phyloP scores from a whole-genome alignment of 2,113 vertebrate genomes.

The Clupea harengus region DNA sequence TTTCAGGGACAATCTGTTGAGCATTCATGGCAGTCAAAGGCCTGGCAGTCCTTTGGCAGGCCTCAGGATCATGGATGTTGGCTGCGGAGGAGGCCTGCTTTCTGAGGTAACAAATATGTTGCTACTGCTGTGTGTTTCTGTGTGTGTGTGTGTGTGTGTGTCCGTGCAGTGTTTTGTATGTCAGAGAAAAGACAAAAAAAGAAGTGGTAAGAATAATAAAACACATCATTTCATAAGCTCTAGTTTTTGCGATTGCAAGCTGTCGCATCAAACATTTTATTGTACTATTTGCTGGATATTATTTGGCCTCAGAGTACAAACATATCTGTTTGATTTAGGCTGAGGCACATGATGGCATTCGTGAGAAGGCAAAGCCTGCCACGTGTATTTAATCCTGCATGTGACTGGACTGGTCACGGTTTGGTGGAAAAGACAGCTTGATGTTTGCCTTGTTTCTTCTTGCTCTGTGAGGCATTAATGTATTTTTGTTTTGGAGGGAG shows the following conservation, averaged over 20 bases:
- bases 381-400: slow-evolving; percentile 20
- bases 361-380: background rate
- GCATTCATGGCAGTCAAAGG: slow-evolving; percentile 64
- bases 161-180: slow-evolving; percentile 21
- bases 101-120: slow-evolving; percentile 76
- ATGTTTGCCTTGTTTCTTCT: slow-evolving; percentile 48
- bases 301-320: background rate
- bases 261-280: background rate
- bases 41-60: slow-evolving; percentile 80
- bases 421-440: slow-evolving; percentile 61
- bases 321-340: background rate
- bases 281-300: background rate
- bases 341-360: background rate
- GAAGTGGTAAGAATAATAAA: background rate
- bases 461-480: background rate
- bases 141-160: slow-evolving; percentile 4
- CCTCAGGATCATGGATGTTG: slow-evolving; percentile 85
- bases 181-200: slow-evolving; percentile 20
- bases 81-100: slow-evolving; percentile 92
- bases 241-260: background rate
- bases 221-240: background rate
- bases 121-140: background rate
- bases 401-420: slow-evolving; percentile 57
- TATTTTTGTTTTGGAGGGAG: background rate
- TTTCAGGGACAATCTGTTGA: slow-evolving; percentile 89